Conservation (phyloP, 53 echinoderm and acorn worm species). For the Actinopyga echinites region DNA sequence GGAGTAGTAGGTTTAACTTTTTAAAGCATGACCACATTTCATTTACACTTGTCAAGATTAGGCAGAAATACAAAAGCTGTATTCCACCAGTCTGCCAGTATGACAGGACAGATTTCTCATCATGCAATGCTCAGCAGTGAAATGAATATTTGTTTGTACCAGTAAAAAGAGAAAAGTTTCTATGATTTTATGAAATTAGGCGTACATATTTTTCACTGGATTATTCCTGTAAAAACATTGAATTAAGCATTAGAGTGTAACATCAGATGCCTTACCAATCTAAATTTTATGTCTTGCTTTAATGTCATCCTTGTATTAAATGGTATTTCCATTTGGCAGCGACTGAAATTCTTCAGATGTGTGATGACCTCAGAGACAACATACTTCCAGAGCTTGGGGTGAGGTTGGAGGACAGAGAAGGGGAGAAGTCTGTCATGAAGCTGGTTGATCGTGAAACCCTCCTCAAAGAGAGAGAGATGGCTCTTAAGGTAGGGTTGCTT, state of each 20-base stretch:
- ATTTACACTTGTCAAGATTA: no score
- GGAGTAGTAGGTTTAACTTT: no score
- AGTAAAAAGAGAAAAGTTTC: no score
- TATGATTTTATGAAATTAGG: no score
- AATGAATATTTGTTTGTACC: no score
- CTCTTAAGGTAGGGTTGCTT: constrained; percentile 63
- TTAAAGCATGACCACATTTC: no score
- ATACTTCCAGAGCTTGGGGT: constrained; percentile 89
- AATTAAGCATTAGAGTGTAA: not conserved
- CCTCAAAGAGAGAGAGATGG: constrained; percentile 82
- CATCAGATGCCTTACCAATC: not conserved
- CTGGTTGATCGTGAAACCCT: constrained; percentile 86
- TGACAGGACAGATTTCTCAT: no score
- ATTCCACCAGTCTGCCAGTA: no score
- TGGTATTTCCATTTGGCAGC: constrained; percentile 38
- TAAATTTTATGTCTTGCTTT: not conserved
- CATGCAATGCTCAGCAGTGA: no score
- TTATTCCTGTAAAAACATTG: no score
- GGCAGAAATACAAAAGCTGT: no score
- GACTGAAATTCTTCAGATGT: constrained; percentile 80
- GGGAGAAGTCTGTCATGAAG: constrained; percentile 85
- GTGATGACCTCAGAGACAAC: constrained; percentile 87
- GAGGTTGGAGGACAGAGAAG: constrained; percentile 87
- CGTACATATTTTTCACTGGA: no score
- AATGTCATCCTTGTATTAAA: not conserved